Percentiles rank a stretch among this genome's conserved stretches.
Conservation (phyloP, 2,113 vertebrate species). For the Rhombomys opimus region DNA sequence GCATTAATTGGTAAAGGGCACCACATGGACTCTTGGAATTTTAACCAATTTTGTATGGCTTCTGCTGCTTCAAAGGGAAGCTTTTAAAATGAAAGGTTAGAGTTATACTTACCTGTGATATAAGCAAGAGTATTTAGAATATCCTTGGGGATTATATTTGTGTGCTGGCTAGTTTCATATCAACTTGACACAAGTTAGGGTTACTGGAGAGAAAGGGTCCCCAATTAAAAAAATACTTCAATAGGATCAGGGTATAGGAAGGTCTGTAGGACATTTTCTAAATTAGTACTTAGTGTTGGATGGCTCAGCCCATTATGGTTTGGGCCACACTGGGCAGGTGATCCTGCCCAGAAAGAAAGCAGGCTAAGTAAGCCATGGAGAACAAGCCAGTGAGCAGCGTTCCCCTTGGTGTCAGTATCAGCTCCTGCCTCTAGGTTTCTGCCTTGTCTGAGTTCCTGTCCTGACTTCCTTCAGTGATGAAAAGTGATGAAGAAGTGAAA, state of each 20-base stretch:
- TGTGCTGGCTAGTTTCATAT: neutral
- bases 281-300: neutral
- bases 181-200: neutral
- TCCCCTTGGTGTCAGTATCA: too few species aligned
- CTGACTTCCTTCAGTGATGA: neutral
- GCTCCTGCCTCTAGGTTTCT: neutral
- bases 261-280: neutral
- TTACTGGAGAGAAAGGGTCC: neutral
- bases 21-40: neutral
- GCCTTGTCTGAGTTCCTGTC: neutral
- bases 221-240: neutral
- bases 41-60: neutral
- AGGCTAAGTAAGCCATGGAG: neutral
- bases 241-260: neutral
- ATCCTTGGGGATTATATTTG: neutral
- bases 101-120: neutral
- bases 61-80: neutral
- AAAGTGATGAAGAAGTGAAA: neutral
- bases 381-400: neutral
- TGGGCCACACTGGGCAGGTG: neutral
- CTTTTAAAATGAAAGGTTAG: neutral
- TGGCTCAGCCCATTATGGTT: neutral
- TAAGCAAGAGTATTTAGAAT: neutral
- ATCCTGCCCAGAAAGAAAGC: neutral
- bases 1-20: neutral